Conservation (phyloP, 2,113 vertebrate genomes). For the Hystrix brachyura region DNA sequence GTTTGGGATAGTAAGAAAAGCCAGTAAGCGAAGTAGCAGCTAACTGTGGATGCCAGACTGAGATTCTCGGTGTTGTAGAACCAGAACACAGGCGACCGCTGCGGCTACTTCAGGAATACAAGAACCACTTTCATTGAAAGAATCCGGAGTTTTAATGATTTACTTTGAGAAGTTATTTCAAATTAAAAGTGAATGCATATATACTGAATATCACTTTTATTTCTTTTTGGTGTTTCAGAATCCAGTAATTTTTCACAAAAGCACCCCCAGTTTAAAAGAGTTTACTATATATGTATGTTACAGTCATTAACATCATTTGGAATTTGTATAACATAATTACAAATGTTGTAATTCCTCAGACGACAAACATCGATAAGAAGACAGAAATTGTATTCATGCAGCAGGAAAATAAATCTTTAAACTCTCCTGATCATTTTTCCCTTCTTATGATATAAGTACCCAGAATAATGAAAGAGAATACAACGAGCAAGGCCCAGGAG, state of each 20-base stretch:
- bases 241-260: not conserved
- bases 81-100: not conserved
- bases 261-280: not conserved
- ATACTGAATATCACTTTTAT: not conserved
- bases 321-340: not conserved
- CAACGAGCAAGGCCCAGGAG: not conserved
- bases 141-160: not conserved
- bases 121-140: not conserved
- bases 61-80: not conserved
- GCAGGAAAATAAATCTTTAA: not conserved
- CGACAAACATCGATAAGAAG: not conserved
- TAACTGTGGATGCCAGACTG: not conserved
- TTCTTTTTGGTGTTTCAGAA: not conserved
- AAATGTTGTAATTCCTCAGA: not conserved
- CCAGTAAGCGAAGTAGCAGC: not conserved
- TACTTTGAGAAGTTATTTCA: not conserved
- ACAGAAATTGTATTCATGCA: not conserved
- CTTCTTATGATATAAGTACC: not conserved
- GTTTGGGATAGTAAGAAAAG: not conserved
- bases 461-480: not conserved
- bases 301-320: not conserved
- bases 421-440: not conserved
- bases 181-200: not conserved
- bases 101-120: not conserved
- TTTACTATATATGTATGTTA: not conserved